phyloP scores from a whole-genome alignment of 1,140 invertebrate species.

The Leptinotarsa texana region DNA sequence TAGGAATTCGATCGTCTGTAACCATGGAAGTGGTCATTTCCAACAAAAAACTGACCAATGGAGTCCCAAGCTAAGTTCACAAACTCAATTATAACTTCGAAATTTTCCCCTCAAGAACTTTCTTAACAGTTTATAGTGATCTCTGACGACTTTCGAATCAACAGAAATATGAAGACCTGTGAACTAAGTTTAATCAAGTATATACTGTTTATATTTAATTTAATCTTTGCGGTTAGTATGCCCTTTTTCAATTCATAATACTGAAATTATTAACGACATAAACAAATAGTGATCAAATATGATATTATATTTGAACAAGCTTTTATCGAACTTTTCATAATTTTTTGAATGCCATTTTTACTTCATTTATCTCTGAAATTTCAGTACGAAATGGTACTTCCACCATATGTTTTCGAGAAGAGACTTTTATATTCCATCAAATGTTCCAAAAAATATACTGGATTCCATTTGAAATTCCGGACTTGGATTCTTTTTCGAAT shows the following conservation, averaged over 20 bases:
- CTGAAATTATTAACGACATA: neutral
- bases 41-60: conserved; percentile 33
- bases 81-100: conserved; percentile 13
- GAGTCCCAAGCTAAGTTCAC: neutral
- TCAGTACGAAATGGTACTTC: no score
- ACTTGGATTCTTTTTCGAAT: no score
- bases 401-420: no score
- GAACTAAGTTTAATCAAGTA: conserved; percentile 72
- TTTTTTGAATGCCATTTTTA: no score
- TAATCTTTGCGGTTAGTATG: conserved; percentile 70
- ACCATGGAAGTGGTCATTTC: conserved; percentile 28
- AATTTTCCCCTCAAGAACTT: conserved; percentile 1
- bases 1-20: conserved; percentile 18
- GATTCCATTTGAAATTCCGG: no score
- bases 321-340: no score
- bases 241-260: neutral
- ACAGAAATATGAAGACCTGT: conserved; percentile 59
- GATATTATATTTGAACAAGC: no score
- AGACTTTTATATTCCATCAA: no score
- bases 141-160: neutral
- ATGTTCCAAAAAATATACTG: no score
- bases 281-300: conserved; percentile 34
- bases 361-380: no score
- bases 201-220: conserved; percentile 72
- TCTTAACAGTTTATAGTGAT: conserved; percentile 20